A percentile compares a stretch with the other conserved stretches of the same genome.
These are phyloP conservation scores for Aquatica leii DNA, from an alignment of 2,888 invertebrate species.

Conservation along the genomic window DNA sequence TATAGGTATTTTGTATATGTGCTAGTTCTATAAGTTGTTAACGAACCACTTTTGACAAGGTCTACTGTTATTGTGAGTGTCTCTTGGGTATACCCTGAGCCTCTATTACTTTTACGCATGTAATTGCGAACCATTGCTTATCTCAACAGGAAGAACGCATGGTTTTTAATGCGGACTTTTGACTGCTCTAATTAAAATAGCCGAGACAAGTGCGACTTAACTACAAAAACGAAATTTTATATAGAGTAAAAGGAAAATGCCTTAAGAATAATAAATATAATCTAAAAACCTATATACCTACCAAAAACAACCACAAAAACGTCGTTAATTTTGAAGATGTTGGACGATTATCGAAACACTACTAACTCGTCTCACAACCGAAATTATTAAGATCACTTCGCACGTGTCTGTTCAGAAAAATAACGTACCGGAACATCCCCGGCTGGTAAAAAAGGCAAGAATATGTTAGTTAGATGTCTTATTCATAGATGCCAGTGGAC, in stretches of 20 bases:
- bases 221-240: no score
- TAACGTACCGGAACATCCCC: constrained; percentile 22
- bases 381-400: constrained; percentile 16
- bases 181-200: constrained; percentile 9
- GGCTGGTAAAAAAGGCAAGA: constrained; percentile 15
- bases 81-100: no score
- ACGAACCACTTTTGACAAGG: no score
- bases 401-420: constrained; percentile 20
- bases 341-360: constrained; percentile 22
- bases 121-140: no score
- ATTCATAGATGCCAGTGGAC: constrained; percentile 25
- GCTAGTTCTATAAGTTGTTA: no score
- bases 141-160: no score
- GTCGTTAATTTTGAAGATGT: constrained; percentile 21
- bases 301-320: constrained; percentile 26
- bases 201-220: constrained; percentile 15
- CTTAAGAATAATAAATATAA: constrained; percentile 23
- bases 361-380: constrained; percentile 23
- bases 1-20: no score
- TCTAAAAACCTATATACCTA: constrained; percentile 27
- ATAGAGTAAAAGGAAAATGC: constrained; percentile 23
- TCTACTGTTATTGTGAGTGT: no score
- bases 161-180: no score
- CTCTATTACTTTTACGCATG: no score
- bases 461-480: constrained; percentile 24